A percentile compares a stretch with the other conserved stretches of the same genome.
These are phyloP conservation scores for Spodoptera frugiperda DNA, from an alignment of 1,140 invertebrate genomes.

Conservation along the genomic window DNA sequence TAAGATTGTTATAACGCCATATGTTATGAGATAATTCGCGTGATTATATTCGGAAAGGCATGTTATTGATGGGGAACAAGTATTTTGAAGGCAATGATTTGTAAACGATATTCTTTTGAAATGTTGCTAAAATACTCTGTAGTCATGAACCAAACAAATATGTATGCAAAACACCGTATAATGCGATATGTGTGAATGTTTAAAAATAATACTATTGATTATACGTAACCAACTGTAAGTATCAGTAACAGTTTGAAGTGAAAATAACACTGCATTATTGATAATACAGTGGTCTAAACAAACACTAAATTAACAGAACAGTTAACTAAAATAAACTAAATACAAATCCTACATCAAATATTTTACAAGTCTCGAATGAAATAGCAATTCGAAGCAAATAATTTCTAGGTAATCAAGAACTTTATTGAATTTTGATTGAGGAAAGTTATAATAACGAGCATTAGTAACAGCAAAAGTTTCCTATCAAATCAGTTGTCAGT, in stretches of 20 bases:
- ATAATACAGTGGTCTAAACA: too few relatives aligned
- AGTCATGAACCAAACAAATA: too few relatives aligned
- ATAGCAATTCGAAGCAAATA: background rate
- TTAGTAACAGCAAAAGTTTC: constrained; percentile 12
- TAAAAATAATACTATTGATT: too few relatives aligned
- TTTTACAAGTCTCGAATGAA: background rate
- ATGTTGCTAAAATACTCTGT: too few relatives aligned
- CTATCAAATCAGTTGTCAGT: background rate
- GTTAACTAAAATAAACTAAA: too few relatives aligned
- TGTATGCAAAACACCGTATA: too few relatives aligned
- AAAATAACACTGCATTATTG: too few relatives aligned
- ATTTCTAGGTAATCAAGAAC: constrained; percentile 6
- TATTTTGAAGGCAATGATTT: background rate
- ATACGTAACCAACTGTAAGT: too few relatives aligned
- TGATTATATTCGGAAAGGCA: constrained; percentile 24
- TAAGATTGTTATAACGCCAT: constrained; percentile 74
- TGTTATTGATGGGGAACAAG: constrained; percentile 7
- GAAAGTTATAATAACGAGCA: constrained; percentile 10
- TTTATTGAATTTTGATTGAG: constrained; percentile 10
- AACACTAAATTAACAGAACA: background rate
- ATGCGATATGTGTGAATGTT: too few relatives aligned
- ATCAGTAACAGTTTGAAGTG: too few relatives aligned
- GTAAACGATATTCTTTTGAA: too few relatives aligned
- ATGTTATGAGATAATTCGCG: constrained; percentile 59
- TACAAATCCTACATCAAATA: background rate